A percentile compares a stretch with the other conserved stretches of the same genome.
Conservation (phyloP, 2,888 invertebrate genomes). For the Endomychus coccineus region DNA sequence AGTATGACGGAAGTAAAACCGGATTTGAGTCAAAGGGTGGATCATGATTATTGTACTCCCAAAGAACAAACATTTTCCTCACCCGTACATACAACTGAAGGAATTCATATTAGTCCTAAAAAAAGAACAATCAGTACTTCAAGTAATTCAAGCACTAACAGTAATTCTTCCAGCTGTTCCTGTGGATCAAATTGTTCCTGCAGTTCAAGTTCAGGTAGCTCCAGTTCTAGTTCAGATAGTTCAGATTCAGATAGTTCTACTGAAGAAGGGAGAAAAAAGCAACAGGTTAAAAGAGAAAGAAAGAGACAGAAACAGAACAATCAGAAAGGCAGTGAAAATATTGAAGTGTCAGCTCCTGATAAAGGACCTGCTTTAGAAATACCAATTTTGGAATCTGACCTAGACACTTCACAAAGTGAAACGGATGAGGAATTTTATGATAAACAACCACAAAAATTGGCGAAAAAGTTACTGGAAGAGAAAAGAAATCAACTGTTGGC, state of each 20-base stretch:
- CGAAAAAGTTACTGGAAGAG: slow-evolving; percentile 64
- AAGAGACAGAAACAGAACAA: slow-evolving; percentile 25
- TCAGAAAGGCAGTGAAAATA: not conserved
- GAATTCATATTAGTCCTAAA: slow-evolving; percentile 33
- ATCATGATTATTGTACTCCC: slow-evolving; percentile 43
- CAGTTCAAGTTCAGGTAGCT: slow-evolving; percentile 60
- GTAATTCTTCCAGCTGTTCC: slow-evolving; percentile 67
- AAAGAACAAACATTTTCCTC: slow-evolving; percentile 14
- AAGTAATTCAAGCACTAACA: slow-evolving; percentile 69
- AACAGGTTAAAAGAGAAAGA: slow-evolving; percentile 42
- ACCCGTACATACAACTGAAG: slow-evolving; percentile 16
- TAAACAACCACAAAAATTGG: slow-evolving; percentile 68
- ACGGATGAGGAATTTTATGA: slow-evolving; percentile 87
- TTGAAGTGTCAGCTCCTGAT: slow-evolving; percentile 3
- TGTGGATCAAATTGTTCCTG: slow-evolving; percentile 82
- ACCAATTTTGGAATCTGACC: slow-evolving; percentile 69
- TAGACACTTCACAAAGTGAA: slow-evolving; percentile 77
- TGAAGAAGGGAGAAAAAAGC: slow-evolving; percentile 47
- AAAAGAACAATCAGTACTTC: slow-evolving; percentile 52
- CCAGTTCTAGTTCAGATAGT: slow-evolving; percentile 41
- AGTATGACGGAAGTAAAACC: slow-evolving; percentile 36
- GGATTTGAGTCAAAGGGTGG: slow-evolving; percentile 39
- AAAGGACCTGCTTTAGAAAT: slow-evolving; percentile 30
- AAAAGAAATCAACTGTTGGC: slow-evolving; percentile 66
- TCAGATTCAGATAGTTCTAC: slow-evolving; percentile 55